Conservation (phyloP, 2,888 invertebrate genomes). For the Halocaridina rubra region DNA sequence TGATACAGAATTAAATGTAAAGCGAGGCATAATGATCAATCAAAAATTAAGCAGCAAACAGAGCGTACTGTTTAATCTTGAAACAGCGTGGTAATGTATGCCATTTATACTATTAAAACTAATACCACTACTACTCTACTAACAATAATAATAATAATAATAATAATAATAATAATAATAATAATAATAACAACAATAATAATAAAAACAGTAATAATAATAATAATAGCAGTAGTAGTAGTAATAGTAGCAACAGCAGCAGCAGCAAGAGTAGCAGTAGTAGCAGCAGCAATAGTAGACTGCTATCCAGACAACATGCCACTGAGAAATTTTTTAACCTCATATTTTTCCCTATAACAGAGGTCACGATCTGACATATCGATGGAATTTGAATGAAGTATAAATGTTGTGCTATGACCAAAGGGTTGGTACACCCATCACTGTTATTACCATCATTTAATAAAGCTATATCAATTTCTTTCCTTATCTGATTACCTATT, state of each 20-base stretch:
- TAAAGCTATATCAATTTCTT: too few species aligned
- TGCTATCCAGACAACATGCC: neutral
- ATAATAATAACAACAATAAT: neutral
- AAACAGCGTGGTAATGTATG: too few species aligned
- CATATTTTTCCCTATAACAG: too few species aligned
- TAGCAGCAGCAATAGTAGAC: neutral
- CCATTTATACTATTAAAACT: neutral
- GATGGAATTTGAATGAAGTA: neutral
- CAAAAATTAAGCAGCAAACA: neutral
- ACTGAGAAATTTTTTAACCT: too few species aligned
- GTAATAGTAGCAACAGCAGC: neutral
- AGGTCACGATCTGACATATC: too few species aligned
- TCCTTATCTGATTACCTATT: too few species aligned
- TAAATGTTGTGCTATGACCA: neutral
- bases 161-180: neutral
- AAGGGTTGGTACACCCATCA: neutral
- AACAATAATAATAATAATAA: neutral
- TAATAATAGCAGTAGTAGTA: neutral
- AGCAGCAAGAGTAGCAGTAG: too few species aligned
- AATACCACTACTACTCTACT: neutral
- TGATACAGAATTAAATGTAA: neutral
- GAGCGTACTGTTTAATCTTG: too few species aligned
- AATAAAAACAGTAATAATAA: neutral
- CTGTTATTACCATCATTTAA: neutral
- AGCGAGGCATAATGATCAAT: neutral